Percentiles rank a stretch among this genome's conserved stretches.
Evolutionary conservation across 2,113 vertebrate species (phyloP).

Genomic region (Gallinago media): DNA sequence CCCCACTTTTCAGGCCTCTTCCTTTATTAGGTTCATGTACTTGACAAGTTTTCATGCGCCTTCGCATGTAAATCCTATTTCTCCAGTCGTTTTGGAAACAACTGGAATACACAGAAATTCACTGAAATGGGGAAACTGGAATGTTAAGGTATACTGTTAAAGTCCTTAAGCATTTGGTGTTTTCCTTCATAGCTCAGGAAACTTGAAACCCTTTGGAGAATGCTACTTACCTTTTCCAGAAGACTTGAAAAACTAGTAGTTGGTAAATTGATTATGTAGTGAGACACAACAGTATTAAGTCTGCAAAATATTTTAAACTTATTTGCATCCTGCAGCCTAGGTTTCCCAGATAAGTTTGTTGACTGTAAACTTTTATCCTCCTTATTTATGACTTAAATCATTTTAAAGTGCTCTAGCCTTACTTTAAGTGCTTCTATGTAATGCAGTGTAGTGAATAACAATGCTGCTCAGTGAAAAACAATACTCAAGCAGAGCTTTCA

Average conservation of each 20-base stretch:
- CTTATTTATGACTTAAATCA: slow-evolving; percentile 64
- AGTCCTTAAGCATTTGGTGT: slow-evolving; percentile 41
- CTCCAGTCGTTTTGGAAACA: slow-evolving; percentile 2
- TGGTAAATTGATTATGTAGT: slow-evolving; percentile 54
- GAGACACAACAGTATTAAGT: slow-evolving; percentile 13
- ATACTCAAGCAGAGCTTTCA: slow-evolving; percentile 61
- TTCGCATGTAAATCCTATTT: neutral
- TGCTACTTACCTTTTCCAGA: slow-evolving; percentile 51
- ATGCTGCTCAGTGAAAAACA: slow-evolving; percentile 61
- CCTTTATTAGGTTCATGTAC: neutral
- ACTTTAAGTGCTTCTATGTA: slow-evolving; percentile 62
- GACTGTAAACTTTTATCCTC: slow-evolving; percentile 62
- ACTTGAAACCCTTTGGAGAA: slow-evolving; percentile 48
- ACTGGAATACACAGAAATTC: neutral
- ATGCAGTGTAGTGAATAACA: slow-evolving; percentile 58
- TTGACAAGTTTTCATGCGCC: neutral
- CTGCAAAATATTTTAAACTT: slow-evolving; percentile 41
- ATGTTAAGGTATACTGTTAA: slow-evolving; percentile 2
- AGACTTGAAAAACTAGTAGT: slow-evolving; percentile 46
- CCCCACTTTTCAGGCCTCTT: neutral
- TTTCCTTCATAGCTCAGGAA: slow-evolving; percentile 1
- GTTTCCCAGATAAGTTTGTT: slow-evolving; percentile 56
- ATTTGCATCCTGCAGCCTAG: slow-evolving; percentile 15
- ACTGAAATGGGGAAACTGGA: neutral
- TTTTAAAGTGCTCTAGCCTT: slow-evolving; percentile 56